Evolutionary conservation across 2,113 vertebrate genomes (phyloP).

Genomic region (Cryptomyrus ogoouensis): DNA sequence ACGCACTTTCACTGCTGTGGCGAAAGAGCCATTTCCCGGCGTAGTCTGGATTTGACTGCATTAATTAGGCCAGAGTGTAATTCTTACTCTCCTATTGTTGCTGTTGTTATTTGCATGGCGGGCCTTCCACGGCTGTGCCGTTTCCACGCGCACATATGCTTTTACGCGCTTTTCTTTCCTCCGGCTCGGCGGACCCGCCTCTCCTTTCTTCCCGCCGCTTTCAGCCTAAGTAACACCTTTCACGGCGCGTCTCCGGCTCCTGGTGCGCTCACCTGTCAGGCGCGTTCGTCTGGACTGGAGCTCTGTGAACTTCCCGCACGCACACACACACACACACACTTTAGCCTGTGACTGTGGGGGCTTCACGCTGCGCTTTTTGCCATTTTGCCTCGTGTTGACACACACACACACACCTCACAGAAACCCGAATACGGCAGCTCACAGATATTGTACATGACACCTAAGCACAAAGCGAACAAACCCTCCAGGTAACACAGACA

Average conservation of each 20-base stretch:
- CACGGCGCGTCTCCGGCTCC: not conserved
- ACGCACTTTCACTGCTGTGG: not conserved
- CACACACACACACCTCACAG: not conserved
- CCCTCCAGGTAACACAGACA: not conserved
- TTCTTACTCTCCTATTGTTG: not conserved
- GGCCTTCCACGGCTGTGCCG: not conserved
- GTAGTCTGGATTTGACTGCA: not conserved
- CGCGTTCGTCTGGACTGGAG: not conserved
- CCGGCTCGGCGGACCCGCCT: not conserved
- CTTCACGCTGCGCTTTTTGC: not conserved
- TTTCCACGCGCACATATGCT: no score
- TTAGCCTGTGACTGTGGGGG: not conserved
- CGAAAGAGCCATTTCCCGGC: not conserved
- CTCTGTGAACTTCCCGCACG: not conserved
- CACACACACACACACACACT: not conserved
- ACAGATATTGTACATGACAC: not conserved
- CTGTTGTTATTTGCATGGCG: not conserved
- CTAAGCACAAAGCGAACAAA: not conserved
- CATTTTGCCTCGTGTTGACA: not conserved
- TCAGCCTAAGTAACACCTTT: not conserved
- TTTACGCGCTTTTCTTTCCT: not conserved
- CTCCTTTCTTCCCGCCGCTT: not conserved
- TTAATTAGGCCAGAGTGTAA: conserved; percentile 7
- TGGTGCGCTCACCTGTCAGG: not conserved
- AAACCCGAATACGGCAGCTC: not conserved